These are phyloP conservation scores for Phalera bucephala DNA, from an alignment of 2,888 invertebrate genomes.

Conservation along the genomic window DNA sequence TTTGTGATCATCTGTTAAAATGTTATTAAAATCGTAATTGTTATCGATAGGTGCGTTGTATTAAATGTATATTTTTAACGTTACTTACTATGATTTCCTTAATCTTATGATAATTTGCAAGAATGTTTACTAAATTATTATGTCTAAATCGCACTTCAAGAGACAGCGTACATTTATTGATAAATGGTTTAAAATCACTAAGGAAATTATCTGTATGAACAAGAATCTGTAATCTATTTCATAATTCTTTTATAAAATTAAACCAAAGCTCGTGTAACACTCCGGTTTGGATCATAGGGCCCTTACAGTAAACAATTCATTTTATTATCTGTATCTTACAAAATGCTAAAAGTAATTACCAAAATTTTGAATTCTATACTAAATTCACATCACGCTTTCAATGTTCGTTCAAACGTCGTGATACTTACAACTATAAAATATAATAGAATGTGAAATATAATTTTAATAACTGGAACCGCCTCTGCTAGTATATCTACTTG, in stretches of 20 bases:
- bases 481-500: slow-evolving; percentile 22
- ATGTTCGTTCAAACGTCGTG: no score
- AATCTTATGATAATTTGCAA: background rate
- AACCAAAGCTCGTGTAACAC: background rate
- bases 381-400: no score
- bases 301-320: no score
- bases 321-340: no score
- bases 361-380: no score
- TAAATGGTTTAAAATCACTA: background rate
- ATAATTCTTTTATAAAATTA: background rate
- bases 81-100: background rate
- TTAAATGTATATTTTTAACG: slow-evolving; percentile 16
- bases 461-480: slow-evolving; percentile 22
- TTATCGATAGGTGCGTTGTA: slow-evolving; percentile 25
- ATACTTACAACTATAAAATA: background rate
- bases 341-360: no score
- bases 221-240: no score
- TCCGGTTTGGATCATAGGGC: background rate
- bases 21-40: slow-evolving; percentile 42
- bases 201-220: no score
- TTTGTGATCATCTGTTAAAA: slow-evolving; percentile 67
- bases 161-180: background rate
- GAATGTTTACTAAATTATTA: no score
- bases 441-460: slow-evolving; percentile 14
- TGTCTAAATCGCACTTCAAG: no score